Percentiles rank a stretch among this genome's conserved stretches.
phyloP scores from a whole-genome alignment of 2,888 invertebrate species.

The Ormia ochracea region DNA sequence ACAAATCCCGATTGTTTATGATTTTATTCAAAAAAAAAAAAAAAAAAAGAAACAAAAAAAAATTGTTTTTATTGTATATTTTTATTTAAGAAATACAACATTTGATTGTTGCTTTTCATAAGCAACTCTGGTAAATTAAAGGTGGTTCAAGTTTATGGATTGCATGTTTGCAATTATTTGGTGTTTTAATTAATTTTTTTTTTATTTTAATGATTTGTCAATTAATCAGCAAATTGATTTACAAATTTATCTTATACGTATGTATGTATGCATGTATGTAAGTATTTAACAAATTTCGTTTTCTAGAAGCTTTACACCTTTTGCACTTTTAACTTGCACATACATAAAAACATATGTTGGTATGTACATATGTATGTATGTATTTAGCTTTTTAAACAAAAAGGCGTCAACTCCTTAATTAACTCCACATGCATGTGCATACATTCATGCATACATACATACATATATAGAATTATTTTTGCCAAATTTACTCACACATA shows the following conservation, averaged over 20 bases:
- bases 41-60: conserved; percentile 66
- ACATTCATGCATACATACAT: neutral
- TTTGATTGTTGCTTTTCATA: conserved; percentile 19
- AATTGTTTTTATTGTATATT: conserved; percentile 59
- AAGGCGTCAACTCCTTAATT: too few species aligned
- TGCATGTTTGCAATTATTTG: conserved; percentile 52
- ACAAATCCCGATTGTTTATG: conserved; percentile 67
- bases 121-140: neutral
- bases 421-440: conserved; percentile 35
- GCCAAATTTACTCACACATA: neutral
- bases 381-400: too few species aligned
- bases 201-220: conserved; percentile 71
- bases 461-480: too few species aligned
- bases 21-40: conserved; percentile 71
- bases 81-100: conserved; percentile 42
- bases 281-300: conserved; percentile 71
- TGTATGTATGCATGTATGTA: too few species aligned
- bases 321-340: too few species aligned
- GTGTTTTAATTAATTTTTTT: conserved; percentile 22
- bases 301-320: conserved; percentile 60
- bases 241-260: conserved; percentile 75
- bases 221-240: conserved; percentile 74
- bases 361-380: conserved; percentile 34
- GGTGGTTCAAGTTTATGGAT: conserved; percentile 40
- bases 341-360: conserved; percentile 45